Base-by-base conservation (phyloP, 2,888 invertebrate genomes). In the Alloplasta piceator region DNA sequence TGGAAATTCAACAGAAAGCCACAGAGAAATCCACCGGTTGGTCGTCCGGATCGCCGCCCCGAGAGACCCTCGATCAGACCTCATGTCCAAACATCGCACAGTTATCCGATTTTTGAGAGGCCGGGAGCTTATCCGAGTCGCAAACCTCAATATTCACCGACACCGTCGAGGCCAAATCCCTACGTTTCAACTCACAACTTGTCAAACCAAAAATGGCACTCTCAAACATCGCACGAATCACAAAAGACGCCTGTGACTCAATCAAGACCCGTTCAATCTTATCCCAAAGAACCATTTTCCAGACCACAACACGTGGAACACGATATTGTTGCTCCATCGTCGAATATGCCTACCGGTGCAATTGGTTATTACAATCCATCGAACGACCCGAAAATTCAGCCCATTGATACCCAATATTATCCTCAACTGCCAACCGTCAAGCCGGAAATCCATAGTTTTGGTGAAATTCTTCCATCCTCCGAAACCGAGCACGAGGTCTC, bases 1-100 rank as follows among this genome's bases (percentile, higher is more conserved):
- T 89, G 90, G 89, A 91, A 91, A 60, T 83, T 86, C 4, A 91
- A 91, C 0, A 89, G 91, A 64, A 90, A 91, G 39, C 90, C 90
- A 5, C 82, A 85, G 1, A 78, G 89, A 50, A 86, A 86, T 71
- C 50, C 86, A 3, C 52, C 85, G n/a, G 82, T 81, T 2, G 87
- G 86, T 58, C 86, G 91, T 50, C 84, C 87, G 1, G 80, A 80
- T 6, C 80, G 76, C 52, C 72, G 76, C 39, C 80, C 72, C 4
- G 80, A 80, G 48, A 87, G 90, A 64, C 90, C 91, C n/a, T 78
- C 86, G 0, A 72, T 71, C 9, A 86, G 86, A 39, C 87, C 87
- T n/a, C 88, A 89, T 66, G 85, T 85, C 6, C 86, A 88, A 5
- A 61, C 88, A 41, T 78, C 66, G 5, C 80, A 86, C n/a, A 87